Base-by-base conservation (phyloP, 1,140 invertebrate species). In the Colletes latitarsis region DNA sequence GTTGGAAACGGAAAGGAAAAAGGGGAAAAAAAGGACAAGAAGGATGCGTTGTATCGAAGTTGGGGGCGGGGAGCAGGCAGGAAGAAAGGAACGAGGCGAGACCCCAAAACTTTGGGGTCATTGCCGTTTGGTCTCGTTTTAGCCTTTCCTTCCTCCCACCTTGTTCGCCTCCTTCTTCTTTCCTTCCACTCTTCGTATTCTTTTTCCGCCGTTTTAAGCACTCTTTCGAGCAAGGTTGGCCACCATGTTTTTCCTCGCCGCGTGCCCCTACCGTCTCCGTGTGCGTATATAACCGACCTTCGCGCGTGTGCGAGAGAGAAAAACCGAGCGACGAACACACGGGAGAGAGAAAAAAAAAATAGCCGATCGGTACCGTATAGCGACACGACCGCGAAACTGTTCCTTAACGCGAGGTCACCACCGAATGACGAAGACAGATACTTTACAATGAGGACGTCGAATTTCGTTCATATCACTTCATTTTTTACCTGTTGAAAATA, bases 201-300 rank as follows among this genome's bases (percentile, higher is more conserved):
- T 82, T 57, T 83, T 85, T 71, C 70, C 74, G 58, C 55, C 80
- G 62, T 84, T 87, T 88, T 85, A 74, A 84, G 63, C 73, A 83
- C 86, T 91, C 90, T 89, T 89, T 91, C 90, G 86, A 88, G 86
- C 90, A 88, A 91, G 90, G 88, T 88, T 88, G 89, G 82, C 87
- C 86, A 86, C 90, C 90, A 90, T 88, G 87, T 88, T 90, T 89
- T 84, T 84, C 69, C 67, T 79, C 64, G 53, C 69, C 81, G 83
- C 77, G 77, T 88, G 64, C 71, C 77, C 83, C 84, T 83, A 83
- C 77, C 80, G 84, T 84, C 84, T 41, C 60, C 84, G 85, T 87
- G 88, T 90, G 86, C 88, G 86, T 43, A 43, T 88, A 88, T 83
- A 79, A 89, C 87, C 83, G 89, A 89, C 91, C 90, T 92, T 91